These are phyloP conservation scores for Phalera bucephala DNA, from an alignment of 2,888 invertebrate genomes.

Conservation along the genomic window DNA sequence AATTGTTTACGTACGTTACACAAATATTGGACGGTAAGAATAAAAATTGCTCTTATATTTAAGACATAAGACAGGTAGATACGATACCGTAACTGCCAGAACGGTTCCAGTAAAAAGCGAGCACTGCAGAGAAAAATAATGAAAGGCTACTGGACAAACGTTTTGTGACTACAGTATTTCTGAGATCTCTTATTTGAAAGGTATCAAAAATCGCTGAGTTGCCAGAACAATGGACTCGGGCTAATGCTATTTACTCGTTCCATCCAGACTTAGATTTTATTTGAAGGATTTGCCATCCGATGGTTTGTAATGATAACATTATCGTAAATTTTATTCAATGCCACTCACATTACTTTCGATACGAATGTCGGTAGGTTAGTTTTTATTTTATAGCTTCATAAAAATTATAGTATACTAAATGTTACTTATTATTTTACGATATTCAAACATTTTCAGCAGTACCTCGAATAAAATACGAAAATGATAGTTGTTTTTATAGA, in stretches of 20 bases:
- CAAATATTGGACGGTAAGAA: conserved; percentile 16
- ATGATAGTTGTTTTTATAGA: too few relatives aligned
- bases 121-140: conserved; percentile 41
- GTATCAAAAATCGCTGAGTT: conserved; percentile 58
- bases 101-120: conserved; percentile 40
- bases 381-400: conserved; percentile 28
- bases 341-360: conserved; percentile 34
- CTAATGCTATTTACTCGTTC: conserved; percentile 45
- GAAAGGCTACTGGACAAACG: conserved; percentile 33
- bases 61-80: conserved; percentile 48
- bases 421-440: conserved; percentile 7
- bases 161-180: conserved; percentile 46
- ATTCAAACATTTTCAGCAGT: neutral
- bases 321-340: conserved; percentile 52
- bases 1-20: conserved; percentile 44
- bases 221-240: conserved; percentile 46
- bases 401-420: conserved; percentile 17
- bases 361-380: conserved; percentile 12
- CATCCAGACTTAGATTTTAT: conserved; percentile 34
- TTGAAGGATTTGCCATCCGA: conserved; percentile 44
- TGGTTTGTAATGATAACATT: conserved; percentile 45
- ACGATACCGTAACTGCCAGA: conserved; percentile 41
- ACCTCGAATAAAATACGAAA: too few relatives aligned
- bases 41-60: conserved; percentile 47
- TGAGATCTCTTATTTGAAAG: conserved; percentile 49